Base-by-base conservation (phyloP, 1,140 invertebrate genomes). In the Dreissena rostriformis region DNA sequence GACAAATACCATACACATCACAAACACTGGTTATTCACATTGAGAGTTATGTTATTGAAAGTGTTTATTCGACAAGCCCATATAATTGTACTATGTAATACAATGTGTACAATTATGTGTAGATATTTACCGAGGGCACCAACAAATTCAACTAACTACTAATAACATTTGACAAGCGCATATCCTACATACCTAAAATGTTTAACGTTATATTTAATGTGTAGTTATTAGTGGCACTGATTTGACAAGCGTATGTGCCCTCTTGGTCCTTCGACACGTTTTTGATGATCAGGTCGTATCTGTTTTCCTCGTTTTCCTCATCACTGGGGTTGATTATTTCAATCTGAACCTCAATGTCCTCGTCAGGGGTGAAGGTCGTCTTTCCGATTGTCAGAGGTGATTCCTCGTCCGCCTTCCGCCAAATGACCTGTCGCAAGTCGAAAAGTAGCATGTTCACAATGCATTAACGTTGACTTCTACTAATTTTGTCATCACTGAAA, bases 281-380 rank as follows among this genome's bases (percentile, higher is more conserved):
- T 49, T 82, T 82, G 29, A 82, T 82, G 29, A 82, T 68, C 17
- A 82, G 72, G 71, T 82, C 80, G n/a, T 73, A 82, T 53, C 72
- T 49, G 22, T 11, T 71, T n/a, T 82, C 55, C 53, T 71, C 53
- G 0, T 28, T 66, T 6, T 24, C 57, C 22, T 61, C 57, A 17
- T 82, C 72, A 22, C 29, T 10, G 15, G n/a, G 22, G 12, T 26
- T 19, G 12, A 78, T 67, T 15, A 12, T 22, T 28, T 75, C 80
- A 4, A 55, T 22, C 53, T 82, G 55, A 12, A 82, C 55, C 22
- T 82, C 68, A 24, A 82, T 55, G 24, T 73, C 65, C 11, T n/a
- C n/a, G 49, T 82, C 70, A 1, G 80, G 80, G 15, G 71, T 75
- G 24, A 82, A 82, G 10, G 77, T 24, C 28, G 12, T 68, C 29